A percentile compares a stretch with the other conserved stretches of the same genome.
phyloP scores from a whole-genome alignment of 2,113 vertebrate species.

The Leiothrix lutea region DNA sequence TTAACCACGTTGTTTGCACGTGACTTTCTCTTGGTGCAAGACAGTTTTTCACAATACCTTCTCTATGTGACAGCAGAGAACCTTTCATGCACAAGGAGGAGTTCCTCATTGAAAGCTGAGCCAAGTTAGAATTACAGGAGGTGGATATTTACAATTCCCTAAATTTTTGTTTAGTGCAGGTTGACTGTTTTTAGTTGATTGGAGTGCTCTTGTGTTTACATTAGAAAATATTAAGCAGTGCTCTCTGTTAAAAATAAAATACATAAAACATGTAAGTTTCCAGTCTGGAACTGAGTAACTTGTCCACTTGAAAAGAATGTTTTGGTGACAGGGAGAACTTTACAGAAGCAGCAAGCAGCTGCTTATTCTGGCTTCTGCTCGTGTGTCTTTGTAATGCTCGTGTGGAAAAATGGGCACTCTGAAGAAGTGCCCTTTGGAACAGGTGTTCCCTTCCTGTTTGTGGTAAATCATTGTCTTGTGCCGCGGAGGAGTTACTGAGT shows the following conservation, averaged over 20 bases:
- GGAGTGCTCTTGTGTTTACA: not conserved
- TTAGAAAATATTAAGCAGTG: accelerated
- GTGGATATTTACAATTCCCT: not conserved
- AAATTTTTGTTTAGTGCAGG: not conserved
- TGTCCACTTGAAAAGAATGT: not conserved
- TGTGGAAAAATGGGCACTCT: not conserved
- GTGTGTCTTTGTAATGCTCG: not conserved
- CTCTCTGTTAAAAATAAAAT: not conserved
- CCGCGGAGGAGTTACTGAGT: too few relatives aligned
- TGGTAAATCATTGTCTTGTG: not conserved
- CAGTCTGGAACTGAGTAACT: not conserved
- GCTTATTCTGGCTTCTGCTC: not conserved
- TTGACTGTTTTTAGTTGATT: not conserved
- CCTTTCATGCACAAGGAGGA: not conserved
- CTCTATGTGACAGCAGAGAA: not conserved
- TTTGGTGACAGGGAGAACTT: not conserved
- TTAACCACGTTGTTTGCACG: accelerated
- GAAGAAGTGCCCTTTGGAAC: not conserved
- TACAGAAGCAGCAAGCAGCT: not conserved
- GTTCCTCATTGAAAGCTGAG: not conserved
- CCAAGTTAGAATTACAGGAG: not conserved
- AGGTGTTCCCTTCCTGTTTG: not conserved
- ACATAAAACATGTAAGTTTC: accelerated
- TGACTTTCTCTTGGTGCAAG: not conserved
- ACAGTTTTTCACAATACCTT: not conserved